Percentiles rank a stretch among this genome's conserved stretches.
These are phyloP conservation scores for Mobula hypostoma DNA, from an alignment of 2,113 vertebrate species.

Conservation along the genomic window DNA sequence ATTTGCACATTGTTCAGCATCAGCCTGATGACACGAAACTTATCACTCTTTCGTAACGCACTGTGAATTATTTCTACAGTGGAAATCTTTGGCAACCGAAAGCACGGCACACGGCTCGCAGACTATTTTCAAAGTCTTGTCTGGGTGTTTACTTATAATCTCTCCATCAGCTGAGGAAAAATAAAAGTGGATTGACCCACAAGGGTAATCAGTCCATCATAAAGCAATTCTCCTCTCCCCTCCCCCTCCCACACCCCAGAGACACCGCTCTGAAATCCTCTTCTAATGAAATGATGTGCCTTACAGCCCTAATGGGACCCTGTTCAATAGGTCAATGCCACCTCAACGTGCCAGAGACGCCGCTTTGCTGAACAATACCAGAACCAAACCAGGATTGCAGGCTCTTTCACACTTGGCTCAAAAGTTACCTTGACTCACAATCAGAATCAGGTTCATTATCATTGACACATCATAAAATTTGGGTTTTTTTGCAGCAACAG, in stretches of 20 bases:
- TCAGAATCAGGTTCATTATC: too few species aligned
- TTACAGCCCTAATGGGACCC: slow-evolving; percentile 9
- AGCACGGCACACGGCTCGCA: neutral
- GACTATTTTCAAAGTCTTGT: neutral
- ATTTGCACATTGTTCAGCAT: neutral
- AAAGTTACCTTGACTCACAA: neutral
- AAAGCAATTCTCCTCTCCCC: neutral
- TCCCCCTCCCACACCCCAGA: neutral
- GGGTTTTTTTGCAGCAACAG: too few species aligned
- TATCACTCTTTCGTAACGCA: neutral
- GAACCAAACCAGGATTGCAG: neutral
- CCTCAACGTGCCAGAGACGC: neutral
- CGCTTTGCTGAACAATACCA: neutral
- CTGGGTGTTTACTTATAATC: neutral
- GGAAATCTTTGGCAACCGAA: neutral
- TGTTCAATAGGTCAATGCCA: neutral
- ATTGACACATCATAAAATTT: too few species aligned
- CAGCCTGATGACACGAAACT: neutral
- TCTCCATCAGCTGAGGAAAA: neutral
- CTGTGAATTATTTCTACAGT: neutral
- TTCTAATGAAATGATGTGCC: neutral
- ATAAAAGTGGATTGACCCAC: neutral
- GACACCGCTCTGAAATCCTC: neutral
- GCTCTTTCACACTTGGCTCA: slow-evolving; percentile 9
- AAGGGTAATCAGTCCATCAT: neutral